phyloP scores from a whole-genome alignment of 2,888 invertebrate species.

The Rugalucina vietnamica region DNA sequence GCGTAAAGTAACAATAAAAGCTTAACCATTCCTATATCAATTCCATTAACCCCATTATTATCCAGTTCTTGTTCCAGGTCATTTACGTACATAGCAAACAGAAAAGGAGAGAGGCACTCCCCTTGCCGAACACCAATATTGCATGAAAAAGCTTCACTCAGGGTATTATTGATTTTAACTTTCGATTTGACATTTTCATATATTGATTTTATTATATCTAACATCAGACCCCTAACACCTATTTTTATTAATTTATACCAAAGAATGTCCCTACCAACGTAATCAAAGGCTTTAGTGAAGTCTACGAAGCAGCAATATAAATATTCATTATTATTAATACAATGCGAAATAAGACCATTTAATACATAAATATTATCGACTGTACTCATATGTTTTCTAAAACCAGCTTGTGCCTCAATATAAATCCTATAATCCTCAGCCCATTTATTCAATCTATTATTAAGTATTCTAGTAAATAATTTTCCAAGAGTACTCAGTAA shows the following conservation, averaged over 20 bases:
- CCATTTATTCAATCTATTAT: background rate
- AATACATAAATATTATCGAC: slow-evolving; percentile 6
- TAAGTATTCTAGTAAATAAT: slow-evolving; percentile 12
- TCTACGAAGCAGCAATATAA: slow-evolving; percentile 28
- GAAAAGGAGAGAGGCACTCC: background rate
- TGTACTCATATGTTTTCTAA: background rate
- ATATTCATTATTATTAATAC: slow-evolving; percentile 16
- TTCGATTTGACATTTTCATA: slow-evolving; percentile 31
- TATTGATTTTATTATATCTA: slow-evolving; percentile 17
- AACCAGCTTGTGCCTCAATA: background rate
- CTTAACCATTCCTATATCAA: background rate
- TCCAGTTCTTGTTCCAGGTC: background rate
- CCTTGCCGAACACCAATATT: background rate
- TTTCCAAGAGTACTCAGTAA: no score
- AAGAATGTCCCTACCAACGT: slow-evolving; percentile 19
- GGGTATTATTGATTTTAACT: background rate
- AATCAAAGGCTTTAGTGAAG: slow-evolving; percentile 31
- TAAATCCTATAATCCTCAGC: background rate
- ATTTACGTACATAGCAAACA: background rate
- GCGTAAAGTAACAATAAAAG: slow-evolving; percentile 3
- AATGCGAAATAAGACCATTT: slow-evolving; percentile 3
- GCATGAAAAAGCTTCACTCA: background rate
- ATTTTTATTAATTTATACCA: slow-evolving; percentile 20
- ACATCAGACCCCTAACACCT: slow-evolving; percentile 24
- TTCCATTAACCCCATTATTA: background rate